A percentile compares a stretch with the other conserved stretches of the same genome.
Conservation (phyloP, 2,113 vertebrate genomes). For the Xiphophorus maculatus region DNA sequence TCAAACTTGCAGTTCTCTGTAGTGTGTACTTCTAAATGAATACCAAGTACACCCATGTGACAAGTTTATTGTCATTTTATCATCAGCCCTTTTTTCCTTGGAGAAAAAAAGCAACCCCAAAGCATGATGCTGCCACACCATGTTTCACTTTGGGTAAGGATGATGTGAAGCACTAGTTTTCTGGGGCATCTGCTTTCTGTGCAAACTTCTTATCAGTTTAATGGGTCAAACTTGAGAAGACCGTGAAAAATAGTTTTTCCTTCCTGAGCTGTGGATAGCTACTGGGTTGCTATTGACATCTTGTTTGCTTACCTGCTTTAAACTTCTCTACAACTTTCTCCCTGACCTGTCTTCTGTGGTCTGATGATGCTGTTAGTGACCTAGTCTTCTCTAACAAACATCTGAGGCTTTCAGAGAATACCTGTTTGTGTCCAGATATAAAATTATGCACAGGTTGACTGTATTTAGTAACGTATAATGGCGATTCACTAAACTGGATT, state of each 20-base stretch:
- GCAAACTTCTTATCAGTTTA: not conserved
- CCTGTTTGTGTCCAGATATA: not conserved
- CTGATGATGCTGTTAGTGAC: no score
- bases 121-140: not conserved
- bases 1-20: no score
- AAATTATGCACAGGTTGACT: not conserved
- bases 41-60: no score
- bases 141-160: not conserved
- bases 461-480: not conserved
- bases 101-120: not conserved
- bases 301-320: no score
- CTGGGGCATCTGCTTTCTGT: not conserved
- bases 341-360: no score
- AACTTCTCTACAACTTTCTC: no score
- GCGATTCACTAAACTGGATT: not conserved
- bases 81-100: not conserved
- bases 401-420: not conserved
- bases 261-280: not conserved
- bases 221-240: not conserved
- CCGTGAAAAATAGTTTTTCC: not conserved
- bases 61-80: not conserved
- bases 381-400: not conserved
- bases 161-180: not conserved
- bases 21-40: no score
- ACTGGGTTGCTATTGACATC: no score